Evolutionary conservation across 1,140 invertebrate genomes (phyloP).

Genomic region (Drosophila kanapiae): DNA sequence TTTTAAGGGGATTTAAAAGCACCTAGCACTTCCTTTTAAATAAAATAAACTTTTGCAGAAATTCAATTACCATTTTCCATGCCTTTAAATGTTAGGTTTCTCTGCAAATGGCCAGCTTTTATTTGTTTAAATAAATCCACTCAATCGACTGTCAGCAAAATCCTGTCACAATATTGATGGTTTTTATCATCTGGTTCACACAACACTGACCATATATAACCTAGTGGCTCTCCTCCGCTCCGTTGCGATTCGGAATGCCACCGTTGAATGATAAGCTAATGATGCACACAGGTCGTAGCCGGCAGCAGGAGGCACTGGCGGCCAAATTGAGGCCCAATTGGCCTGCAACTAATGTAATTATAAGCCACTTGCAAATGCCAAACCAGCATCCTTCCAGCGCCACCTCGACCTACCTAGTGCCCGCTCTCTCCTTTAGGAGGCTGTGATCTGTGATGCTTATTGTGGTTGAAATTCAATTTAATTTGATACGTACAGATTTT

Average conservation of each 20-base stretch:
- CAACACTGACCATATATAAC: conserved; percentile 33
- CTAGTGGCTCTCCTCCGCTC: not conserved
- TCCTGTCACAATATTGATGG: conserved; percentile 20
- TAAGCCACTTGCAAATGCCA: conserved; percentile 69
- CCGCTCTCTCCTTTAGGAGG: not conserved
- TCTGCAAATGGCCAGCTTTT: too few relatives aligned
- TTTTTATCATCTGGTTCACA: conserved; percentile 45
- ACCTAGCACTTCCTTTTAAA: too few relatives aligned
- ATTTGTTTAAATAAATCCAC: conserved; percentile 4
- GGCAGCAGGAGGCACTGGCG: conserved; percentile 6
- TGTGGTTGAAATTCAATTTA: conserved; percentile 78
- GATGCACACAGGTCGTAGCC: conserved; percentile 61
- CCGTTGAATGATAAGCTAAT: conserved; percentile 72
- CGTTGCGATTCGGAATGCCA: conserved; percentile 25
- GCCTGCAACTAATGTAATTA: conserved; percentile 77
- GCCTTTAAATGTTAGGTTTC: not conserved
- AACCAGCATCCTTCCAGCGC: conserved; percentile 30
- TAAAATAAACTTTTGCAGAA: not conserved
- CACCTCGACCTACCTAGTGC: not conserved
- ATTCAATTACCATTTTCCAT: not conserved
- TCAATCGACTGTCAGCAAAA: not conserved
- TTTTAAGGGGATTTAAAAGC: not conserved
- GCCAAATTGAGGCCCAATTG: conserved; percentile 62
- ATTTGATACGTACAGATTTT: conserved; percentile 80
- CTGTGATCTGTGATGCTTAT: conserved; percentile 58